Conservation (phyloP, 2,888 invertebrate species). For the Dynastes grantii region DNA sequence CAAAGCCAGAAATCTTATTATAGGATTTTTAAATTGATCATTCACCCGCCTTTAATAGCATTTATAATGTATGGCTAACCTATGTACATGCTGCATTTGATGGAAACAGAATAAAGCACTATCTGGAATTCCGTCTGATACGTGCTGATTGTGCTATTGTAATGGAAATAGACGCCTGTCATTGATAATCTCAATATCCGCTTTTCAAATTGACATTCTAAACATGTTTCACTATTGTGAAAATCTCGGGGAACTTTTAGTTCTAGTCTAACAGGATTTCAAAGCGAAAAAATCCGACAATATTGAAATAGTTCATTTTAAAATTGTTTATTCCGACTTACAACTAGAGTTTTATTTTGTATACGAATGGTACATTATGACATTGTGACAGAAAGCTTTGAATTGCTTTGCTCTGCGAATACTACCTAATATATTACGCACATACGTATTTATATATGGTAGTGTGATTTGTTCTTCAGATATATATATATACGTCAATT, state of each 20-base stretch:
- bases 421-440: no score
- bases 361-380: no score
- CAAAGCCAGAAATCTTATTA: background rate
- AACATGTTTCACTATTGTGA: conserved; percentile 55
- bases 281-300: conserved; percentile 10
- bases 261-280: background rate
- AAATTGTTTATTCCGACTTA: no score
- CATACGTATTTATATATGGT: no score
- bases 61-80: conserved; percentile 49
- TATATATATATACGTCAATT: no score
- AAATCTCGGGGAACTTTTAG: conserved; percentile 54
- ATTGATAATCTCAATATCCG: conserved; percentile 60
- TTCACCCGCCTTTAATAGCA: background rate
- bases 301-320: background rate
- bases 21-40: background rate
- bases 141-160: conserved; percentile 60
- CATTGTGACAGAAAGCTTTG: no score
- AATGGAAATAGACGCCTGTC: conserved; percentile 58
- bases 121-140: conserved; percentile 57
- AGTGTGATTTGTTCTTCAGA: no score
- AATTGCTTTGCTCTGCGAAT: no score
- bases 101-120: conserved; percentile 54
- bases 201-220: conserved; percentile 58
- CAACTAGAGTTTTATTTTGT: no score
- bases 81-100: conserved; percentile 43